These are phyloP conservation scores for Aphelinus atriplicis DNA, from an alignment of 1,140 invertebrate genomes.

Conservation along the genomic window DNA sequence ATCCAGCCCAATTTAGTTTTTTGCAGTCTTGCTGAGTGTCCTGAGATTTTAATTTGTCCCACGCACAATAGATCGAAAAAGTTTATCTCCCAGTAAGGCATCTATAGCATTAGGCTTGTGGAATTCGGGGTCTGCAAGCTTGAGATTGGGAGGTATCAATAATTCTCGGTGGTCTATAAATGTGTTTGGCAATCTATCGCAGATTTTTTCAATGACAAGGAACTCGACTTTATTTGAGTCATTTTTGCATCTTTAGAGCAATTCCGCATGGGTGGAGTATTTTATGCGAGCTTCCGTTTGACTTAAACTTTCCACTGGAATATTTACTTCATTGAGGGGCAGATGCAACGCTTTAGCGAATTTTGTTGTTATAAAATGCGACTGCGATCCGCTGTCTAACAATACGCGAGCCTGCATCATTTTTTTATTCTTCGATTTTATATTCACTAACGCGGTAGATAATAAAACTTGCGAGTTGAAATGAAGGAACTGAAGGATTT, in stretches of 20 bases:
- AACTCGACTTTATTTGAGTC: not conserved
- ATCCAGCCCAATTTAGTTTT: not conserved
- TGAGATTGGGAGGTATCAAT: not conserved
- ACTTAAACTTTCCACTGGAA: not conserved
- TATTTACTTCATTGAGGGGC: not conserved
- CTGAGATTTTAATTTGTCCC: not conserved
- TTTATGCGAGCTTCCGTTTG: not conserved
- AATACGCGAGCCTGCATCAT: not conserved
- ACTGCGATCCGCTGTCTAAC: not conserved
- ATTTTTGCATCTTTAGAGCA: not conserved
- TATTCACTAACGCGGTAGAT: not conserved
- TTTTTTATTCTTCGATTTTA: not conserved
- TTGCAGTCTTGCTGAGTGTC: not conserved
- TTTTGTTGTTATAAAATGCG: not conserved
- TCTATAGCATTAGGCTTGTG: slow-evolving; percentile 2
- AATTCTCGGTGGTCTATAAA: not conserved
- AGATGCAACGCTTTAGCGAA: not conserved
- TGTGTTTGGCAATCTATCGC: not conserved
- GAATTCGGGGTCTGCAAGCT: not conserved
- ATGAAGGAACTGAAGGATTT: no score
- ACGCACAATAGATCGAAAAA: not conserved
- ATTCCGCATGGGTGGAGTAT: not conserved
- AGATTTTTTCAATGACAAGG: not conserved
- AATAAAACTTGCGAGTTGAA: not conserved
- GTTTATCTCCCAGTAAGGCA: not conserved